A percentile compares a stretch with the other conserved stretches of the same genome.
Conservation (phyloP, 2,113 vertebrate genomes). For the Vireo altiloquus region DNA sequence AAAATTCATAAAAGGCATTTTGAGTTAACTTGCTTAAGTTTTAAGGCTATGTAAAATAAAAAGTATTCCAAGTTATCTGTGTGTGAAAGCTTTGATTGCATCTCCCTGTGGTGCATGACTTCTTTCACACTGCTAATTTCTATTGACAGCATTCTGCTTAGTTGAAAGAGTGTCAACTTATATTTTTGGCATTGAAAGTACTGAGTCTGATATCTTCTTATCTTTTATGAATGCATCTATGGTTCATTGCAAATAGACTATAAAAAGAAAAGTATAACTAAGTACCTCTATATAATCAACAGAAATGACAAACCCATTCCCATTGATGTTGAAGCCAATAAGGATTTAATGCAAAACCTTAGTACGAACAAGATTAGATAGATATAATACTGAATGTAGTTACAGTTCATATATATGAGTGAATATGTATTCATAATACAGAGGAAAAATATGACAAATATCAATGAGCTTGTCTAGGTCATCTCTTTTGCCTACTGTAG, state of each 20-base stretch:
- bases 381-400: neutral
- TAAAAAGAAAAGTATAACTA: conserved; percentile 25
- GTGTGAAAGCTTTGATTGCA: neutral
- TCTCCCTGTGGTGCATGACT: neutral
- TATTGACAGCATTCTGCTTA: neutral
- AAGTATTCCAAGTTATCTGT: neutral
- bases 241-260: neutral
- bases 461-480: neutral
- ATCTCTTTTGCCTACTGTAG: neutral
- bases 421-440: neutral
- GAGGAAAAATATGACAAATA: neutral
- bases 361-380: neutral
- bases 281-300: neutral
- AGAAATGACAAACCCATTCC: neutral
- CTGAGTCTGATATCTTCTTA: neutral
- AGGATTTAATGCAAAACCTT: neutral
- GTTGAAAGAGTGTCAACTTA: neutral
- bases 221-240: neutral
- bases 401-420: neutral
- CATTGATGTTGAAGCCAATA: neutral
- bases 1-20: neutral
- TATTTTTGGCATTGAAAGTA: neutral
- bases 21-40: neutral
- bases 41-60: neutral
- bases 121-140: neutral